Conservation (phyloP, 2,113 vertebrate species). For the Apodemus sylvaticus region DNA sequence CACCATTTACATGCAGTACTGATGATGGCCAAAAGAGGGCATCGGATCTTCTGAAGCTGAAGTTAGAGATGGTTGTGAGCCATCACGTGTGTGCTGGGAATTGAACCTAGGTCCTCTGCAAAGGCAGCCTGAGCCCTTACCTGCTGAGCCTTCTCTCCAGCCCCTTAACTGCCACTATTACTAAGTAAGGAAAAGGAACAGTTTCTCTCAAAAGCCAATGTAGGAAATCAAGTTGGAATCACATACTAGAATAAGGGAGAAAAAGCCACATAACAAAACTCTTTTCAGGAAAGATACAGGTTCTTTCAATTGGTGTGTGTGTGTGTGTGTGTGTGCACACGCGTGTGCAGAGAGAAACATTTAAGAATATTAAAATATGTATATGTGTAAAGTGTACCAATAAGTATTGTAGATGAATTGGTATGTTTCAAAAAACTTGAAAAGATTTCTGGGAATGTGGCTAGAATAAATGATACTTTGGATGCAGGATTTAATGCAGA, state of each 20-base stretch:
- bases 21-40: background rate
- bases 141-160: background rate
- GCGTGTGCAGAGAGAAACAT: background rate
- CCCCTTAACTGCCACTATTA: conserved; percentile 37
- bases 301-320: conserved; percentile 46
- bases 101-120: background rate
- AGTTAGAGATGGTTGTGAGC: background rate
- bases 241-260: background rate
- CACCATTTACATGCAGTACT: background rate
- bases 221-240: conserved; percentile 34
- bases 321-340: background rate
- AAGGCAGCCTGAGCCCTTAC: background rate
- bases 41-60: background rate
- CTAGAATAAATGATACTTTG: conserved; percentile 32
- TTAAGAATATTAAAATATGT: conserved; percentile 46
- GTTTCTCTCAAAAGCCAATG: conserved; percentile 32
- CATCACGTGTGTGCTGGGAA: background rate
- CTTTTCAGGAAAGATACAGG: conserved; percentile 28
- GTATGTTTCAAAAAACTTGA: conserved; percentile 22
- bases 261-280: background rate
- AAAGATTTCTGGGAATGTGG: background rate
- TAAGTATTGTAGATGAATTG: conserved; percentile 57
- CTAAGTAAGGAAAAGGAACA: conserved; percentile 27
- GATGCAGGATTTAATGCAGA: conserved; percentile 47
- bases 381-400: conserved; percentile 8